Evolutionary conservation across 2,113 vertebrate species (phyloP).

Genomic region (Lathamus discolor): DNA sequence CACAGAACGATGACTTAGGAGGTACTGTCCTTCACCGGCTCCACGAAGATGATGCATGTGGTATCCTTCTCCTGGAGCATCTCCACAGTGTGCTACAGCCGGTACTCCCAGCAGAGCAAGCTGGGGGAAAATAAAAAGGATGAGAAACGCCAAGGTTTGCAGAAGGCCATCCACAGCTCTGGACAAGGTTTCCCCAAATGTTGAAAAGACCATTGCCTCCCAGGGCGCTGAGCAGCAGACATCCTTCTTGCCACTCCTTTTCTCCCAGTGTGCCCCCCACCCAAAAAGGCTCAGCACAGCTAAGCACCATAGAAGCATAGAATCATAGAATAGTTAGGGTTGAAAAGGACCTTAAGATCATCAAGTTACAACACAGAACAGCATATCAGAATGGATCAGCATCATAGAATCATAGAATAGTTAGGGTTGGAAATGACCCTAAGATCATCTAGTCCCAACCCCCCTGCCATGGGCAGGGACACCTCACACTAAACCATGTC

Average conservation of each 20-base stretch:
- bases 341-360: no score
- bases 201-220: no score
- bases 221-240: not conserved
- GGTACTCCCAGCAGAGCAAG: not conserved
- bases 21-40: not conserved
- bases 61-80: not conserved
- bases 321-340: no score
- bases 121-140: not conserved
- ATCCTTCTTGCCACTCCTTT: not conserved
- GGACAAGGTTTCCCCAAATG: not conserved
- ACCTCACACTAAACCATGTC: no score
- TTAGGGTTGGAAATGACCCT: no score
- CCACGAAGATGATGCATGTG: not conserved
- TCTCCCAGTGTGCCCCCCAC: not conserved
- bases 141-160: not conserved
- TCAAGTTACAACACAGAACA: no score
- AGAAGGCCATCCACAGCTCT: not conserved
- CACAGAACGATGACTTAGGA: not conserved
- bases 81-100: not conserved
- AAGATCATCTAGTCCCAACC: no score
- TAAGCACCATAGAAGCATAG: not conserved
- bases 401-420: no score
- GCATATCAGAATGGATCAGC: no score
- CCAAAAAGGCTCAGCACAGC: no score
- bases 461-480: no score